Percentiles rank a stretch among this genome's conserved stretches.
phyloP scores from a whole-genome alignment of 1,140 invertebrate species.

The Druon quercuslanigerum region DNA sequence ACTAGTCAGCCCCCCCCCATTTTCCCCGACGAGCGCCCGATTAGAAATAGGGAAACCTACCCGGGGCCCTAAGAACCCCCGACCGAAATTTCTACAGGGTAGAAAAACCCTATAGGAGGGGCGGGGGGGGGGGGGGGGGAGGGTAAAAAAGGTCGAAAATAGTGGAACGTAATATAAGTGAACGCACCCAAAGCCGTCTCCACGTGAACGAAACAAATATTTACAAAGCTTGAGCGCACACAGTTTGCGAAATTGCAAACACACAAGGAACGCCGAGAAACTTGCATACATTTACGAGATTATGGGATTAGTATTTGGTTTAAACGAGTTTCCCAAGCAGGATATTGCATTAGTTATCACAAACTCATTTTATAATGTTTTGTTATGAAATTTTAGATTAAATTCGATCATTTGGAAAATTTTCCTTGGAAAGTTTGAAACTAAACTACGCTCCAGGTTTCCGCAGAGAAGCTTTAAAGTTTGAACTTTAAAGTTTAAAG shows the following conservation, averaged over 20 bases:
- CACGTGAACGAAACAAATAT: neutral
- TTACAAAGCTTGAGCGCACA: slow-evolving; percentile 1
- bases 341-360: slow-evolving; percentile 8
- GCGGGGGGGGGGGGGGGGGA: too few species aligned
- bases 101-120: too few species aligned
- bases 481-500: neutral
- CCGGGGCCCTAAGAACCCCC: too few species aligned
- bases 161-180: too few species aligned
- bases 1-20: too few species aligned
- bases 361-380: slow-evolving; percentile 12
- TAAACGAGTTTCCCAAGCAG: slow-evolving; percentile 12
- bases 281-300: slow-evolving; percentile 16
- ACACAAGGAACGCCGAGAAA: slow-evolving; percentile 10
- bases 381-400: neutral
- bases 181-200: too few species aligned
- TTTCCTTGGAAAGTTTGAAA: neutral
- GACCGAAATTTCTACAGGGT: too few species aligned
- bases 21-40: too few species aligned
- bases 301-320: slow-evolving; percentile 19
- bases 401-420: slow-evolving; percentile 3
- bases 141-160: too few species aligned
- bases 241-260: slow-evolving; percentile 19
- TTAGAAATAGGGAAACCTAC: too few species aligned
- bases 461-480: neutral
- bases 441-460: neutral